phyloP scores from a whole-genome alignment of 2,797 vertebrate genomes.

The Tenualosa ilisha region DNA sequence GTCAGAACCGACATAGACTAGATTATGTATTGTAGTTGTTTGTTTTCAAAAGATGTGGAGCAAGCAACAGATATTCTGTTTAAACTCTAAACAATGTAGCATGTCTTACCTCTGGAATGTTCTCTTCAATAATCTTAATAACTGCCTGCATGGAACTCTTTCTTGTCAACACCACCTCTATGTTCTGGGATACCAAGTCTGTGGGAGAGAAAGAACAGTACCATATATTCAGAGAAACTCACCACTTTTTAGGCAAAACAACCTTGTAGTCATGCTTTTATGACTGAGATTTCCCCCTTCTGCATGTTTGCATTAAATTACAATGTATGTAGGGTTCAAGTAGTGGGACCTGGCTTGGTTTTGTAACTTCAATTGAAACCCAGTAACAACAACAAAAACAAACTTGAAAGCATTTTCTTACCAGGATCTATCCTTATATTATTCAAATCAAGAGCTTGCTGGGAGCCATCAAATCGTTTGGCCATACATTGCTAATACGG shows the following conservation, averaged over 20 bases:
- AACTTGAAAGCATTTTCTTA: conserved; percentile 51
- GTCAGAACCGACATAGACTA: background rate
- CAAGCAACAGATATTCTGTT: background rate
- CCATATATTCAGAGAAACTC: background rate
- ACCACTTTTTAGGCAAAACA: background rate
- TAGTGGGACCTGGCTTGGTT: too few species aligned
- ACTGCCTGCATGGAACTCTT: conserved; percentile 81
- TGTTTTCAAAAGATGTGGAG: background rate
- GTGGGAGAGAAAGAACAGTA: conserved; percentile 20
- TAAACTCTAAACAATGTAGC: background rate
- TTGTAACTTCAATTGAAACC: background rate
- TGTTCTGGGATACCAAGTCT: conserved; percentile 86
- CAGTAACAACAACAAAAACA: background rate
- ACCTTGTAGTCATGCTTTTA: background rate
- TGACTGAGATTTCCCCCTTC: background rate
- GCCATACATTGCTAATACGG: conserved; percentile 84
- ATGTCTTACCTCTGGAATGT: conserved; percentile 86
- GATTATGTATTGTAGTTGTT: background rate
- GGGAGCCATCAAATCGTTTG: conserved; percentile 87
- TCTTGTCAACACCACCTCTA: conserved; percentile 83
- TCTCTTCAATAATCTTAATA: conserved; percentile 86
- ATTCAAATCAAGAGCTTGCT: conserved; percentile 86
- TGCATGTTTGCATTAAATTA: background rate
- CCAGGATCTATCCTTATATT: conserved; percentile 86
- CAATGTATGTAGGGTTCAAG: background rate